phyloP scores from a whole-genome alignment of 2,113 vertebrate species.

The Tachuris rubrigastra region DNA sequence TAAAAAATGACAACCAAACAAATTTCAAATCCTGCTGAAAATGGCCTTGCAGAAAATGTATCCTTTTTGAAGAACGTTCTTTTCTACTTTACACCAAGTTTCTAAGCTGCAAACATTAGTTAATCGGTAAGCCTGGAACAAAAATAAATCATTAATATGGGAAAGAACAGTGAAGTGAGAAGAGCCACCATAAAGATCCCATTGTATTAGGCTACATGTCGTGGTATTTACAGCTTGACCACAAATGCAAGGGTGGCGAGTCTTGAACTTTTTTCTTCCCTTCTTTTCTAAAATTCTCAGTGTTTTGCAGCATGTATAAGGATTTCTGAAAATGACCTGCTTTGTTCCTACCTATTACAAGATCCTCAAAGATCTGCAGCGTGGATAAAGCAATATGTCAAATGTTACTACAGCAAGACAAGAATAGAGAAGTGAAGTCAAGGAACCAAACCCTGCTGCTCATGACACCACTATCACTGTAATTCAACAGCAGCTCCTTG shows the following conservation, averaged over 20 bases:
- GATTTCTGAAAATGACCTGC: not conserved
- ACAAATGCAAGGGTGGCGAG: fast-evolving
- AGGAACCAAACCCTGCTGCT: not conserved
- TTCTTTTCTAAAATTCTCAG: not conserved
- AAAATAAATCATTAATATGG: not conserved
- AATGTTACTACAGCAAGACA: not conserved
- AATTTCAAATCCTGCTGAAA: not conserved
- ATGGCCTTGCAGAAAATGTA: not conserved
- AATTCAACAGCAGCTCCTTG: not conserved
- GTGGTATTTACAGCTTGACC: not conserved
- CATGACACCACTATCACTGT: not conserved
- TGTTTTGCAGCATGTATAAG: not conserved
- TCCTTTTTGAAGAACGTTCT: not conserved
- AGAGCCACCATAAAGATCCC: not conserved
- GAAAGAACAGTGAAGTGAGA: not conserved
- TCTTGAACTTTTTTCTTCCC: not conserved
- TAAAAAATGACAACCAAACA: not conserved
- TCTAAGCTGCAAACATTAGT: not conserved
- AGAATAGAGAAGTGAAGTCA: not conserved
- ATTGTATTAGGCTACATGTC: not conserved
- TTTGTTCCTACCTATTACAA: not conserved
- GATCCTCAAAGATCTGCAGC: not conserved
- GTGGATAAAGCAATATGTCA: not conserved
- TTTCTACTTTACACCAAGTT: not conserved
- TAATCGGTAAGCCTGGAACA: not conserved